Base-by-base conservation (phyloP, 2,888 invertebrate species). In the Busseola fusca region DNA sequence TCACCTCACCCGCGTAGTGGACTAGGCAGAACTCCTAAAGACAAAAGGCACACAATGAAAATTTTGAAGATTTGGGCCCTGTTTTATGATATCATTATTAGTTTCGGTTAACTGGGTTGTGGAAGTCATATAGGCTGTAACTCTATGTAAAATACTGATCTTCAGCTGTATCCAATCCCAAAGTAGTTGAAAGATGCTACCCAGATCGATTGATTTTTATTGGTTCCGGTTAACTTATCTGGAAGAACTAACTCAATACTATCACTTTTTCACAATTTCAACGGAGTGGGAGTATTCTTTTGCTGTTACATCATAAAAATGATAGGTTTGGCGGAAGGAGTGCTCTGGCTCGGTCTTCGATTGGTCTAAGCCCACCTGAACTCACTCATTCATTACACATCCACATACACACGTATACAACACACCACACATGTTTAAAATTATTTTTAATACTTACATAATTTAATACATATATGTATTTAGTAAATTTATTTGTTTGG, bases 1-100 rank as follows among this genome's bases (percentile, higher is more conserved):
- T 98, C 42, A 99, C 99, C 87, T 98, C 98, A 1, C 99, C 99
- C 6, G 99, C 99, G 93, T 99, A 99, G 94, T 99, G 99, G 27
- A 97, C 96, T 76, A 99, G 94, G 84, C 98, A 97, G 94, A 99
- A 99, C 93, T 99, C 98, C 97, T 98, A 88, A 0, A 1, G 18
- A 93, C 59, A 67, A 34, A 65, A 67, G 45, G 30, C 1, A n/a
- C 3, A n/a, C 21, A 18, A 45, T 21, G 12, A 16, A 4, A 0
- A 14, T 1, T 52, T 68, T 7, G 1, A 4, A 25, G 4, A 30
- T 30, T 18, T 2, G 5, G n/a, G 10, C 12, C 5, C 27, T 30
- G 14, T 10, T 27, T 10, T 30, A 30, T 5, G 18, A 12, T 5
- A 2, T 57, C 4, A 18, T 56, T 27, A 10, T 18, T 27, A 56